A percentile compares a stretch with the other conserved stretches of the same genome.
Conservation (phyloP, 2,113 vertebrate species). For the Corvus moneduloides region DNA sequence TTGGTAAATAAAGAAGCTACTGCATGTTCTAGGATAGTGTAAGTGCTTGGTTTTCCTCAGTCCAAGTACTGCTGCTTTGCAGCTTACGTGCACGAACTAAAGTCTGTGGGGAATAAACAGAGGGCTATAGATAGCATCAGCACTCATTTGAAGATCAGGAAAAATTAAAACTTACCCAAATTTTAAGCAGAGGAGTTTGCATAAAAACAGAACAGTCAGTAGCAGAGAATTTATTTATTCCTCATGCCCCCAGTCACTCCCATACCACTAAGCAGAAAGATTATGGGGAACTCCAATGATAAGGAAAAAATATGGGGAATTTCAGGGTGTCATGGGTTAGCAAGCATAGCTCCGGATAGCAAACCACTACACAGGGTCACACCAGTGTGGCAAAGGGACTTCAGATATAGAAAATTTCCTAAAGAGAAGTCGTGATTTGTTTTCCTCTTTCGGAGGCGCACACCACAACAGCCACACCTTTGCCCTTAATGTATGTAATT, state of each 20-base stretch:
- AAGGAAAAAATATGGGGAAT: not conserved
- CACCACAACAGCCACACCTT: not conserved
- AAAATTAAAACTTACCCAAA: not conserved
- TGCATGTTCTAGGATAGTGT: not conserved
- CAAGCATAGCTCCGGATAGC: too few species aligned
- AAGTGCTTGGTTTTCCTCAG: not conserved
- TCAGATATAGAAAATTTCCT: not conserved
- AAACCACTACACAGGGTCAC: not conserved
- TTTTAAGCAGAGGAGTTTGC: not conserved
- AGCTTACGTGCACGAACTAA: not conserved
- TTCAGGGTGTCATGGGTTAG: not conserved
- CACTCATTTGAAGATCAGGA: not conserved
- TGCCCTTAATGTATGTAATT: not conserved
- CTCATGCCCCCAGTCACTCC: not conserved
- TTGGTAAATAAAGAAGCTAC: slow-evolving; percentile 12
- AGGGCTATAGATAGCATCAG: slow-evolving; percentile 1
- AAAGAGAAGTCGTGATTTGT: not conserved
- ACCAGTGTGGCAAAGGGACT: not conserved
- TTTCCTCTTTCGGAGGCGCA: not conserved
- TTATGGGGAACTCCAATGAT: not conserved
- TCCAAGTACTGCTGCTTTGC: not conserved
- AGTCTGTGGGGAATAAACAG: slow-evolving; percentile 12
- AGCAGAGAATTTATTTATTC: not conserved
- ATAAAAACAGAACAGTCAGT: not conserved
- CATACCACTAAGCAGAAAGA: not conserved